Evolutionary conservation across 2,113 vertebrate species (phyloP).

Genomic region (Peromyscus californicus): DNA sequence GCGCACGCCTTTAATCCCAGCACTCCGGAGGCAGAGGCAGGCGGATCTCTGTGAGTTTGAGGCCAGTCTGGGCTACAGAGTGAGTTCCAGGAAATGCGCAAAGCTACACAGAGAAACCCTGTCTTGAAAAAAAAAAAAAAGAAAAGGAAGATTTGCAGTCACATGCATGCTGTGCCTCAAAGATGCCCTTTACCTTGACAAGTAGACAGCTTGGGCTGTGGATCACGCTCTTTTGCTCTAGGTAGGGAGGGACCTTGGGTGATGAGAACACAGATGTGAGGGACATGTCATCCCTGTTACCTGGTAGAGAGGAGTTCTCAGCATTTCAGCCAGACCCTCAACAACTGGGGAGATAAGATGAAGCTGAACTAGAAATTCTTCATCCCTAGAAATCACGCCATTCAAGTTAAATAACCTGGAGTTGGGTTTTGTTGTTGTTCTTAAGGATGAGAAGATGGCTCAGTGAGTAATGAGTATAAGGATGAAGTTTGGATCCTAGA

Average conservation of each 20-base stretch:
- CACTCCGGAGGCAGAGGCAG: no score
- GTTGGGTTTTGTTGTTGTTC: neutral
- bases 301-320: neutral
- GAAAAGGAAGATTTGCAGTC: no score
- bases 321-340: no score
- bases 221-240: rapidly evolving
- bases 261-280: neutral
- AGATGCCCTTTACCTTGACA: neutral
- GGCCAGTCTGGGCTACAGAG: no score
- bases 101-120: no score
- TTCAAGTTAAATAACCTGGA: neutral
- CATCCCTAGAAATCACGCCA: neutral
- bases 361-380: neutral
- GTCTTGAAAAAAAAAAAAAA: no score
- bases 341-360: neutral
- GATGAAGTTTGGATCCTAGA: neutral
- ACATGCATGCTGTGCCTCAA: neutral
- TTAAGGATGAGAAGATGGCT: neutral
- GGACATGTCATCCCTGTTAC: rapidly evolving
- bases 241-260: neutral
- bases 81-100: no score
- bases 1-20: no score
- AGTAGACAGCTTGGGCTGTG: neutral
- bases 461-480: no score
- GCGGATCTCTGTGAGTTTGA: no score